Evolutionary conservation across 2,797 vertebrate species (phyloP), one percentile per base, ranked within the genome.

Genomic region (Periophthalmus magnuspinnatus): DNA sequence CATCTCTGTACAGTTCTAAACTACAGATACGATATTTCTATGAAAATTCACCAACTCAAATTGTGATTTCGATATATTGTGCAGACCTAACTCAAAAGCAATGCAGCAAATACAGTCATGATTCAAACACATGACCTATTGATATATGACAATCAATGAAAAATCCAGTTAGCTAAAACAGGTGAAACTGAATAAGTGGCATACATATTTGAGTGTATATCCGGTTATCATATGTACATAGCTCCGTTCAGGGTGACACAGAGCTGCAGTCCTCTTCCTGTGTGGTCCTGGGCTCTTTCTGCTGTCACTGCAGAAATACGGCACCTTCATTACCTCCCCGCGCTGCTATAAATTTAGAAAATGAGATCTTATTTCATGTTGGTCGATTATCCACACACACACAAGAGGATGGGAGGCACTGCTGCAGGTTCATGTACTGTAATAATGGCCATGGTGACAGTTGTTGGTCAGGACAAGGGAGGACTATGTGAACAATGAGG

Each of bases 401-500:
- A 21, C 17, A 16, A 2, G 36, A 47, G 17, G 64, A 66, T 3
- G 22, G 13, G 60, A 22, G 6, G 6, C 16, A 48, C 19, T 28
- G 33, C 57, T 50, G 32, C 56, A 54, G 3, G 3, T 41, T 33
- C 70, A 50, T 70, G 70, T 72, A 52, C 65, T 77, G 63, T 58
- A 36, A 33, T 17, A 17, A 28, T 45, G 16, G 50, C 22, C 59
- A 7, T 3, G 21, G 50, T 3, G 67, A 81, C 70, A 80, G 80
- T 78, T 81, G 34, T 22, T 68, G 65, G 58, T 68, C 47, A 2
- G 52, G 54, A 70, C 50, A 54, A 61, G 63, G 16, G 24, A 66
- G 61, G 70, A 78, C 19, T 50, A 75, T 74, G 21, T 54, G 47
- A 73, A 58, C 69, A 60, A 72, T 72, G 79, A 75, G 72, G 72